Evolutionary conservation across 2,797 vertebrate genomes (phyloP).

Genomic region (Myotis daubentonii): DNA sequence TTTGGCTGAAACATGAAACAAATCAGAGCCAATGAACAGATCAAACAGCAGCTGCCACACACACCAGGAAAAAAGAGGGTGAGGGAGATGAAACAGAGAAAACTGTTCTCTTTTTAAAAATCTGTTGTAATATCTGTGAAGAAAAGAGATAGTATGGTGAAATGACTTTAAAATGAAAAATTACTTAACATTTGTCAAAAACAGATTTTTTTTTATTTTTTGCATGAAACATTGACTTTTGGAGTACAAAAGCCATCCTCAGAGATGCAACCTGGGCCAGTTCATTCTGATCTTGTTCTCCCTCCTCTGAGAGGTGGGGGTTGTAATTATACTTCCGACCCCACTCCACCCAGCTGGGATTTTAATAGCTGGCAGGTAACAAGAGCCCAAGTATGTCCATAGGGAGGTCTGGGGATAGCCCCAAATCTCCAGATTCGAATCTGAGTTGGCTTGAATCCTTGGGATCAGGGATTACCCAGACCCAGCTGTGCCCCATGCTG

Average conservation of each 20-base stretch:
- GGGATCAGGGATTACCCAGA: background rate
- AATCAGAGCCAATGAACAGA: slow-evolving; percentile 86
- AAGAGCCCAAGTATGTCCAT: background rate
- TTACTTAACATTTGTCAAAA: background rate
- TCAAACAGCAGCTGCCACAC: slow-evolving; percentile 88
- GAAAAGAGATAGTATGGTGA: background rate
- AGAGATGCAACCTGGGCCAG: background rate
- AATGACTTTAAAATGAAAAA: slow-evolving; percentile 27
- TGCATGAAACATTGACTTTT: background rate
- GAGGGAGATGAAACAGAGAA: slow-evolving; percentile 79
- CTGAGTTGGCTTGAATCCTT: background rate
- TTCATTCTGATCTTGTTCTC: background rate
- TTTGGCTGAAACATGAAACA: slow-evolving; percentile 88
- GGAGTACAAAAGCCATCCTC: background rate
- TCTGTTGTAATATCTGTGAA: slow-evolving; percentile 57
- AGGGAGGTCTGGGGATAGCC: background rate
- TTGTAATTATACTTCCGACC: background rate
- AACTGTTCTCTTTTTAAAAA: slow-evolving; percentile 71
- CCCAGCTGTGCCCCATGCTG: background rate
- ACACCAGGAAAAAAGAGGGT: slow-evolving; percentile 76
- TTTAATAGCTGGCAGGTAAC: background rate
- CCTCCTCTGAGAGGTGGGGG: background rate
- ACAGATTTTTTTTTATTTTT: background rate
- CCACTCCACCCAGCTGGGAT: background rate
- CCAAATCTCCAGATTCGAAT: background rate